phyloP scores from a whole-genome alignment of 2,888 invertebrate genomes.

The Opisthograptis luteolata region DNA sequence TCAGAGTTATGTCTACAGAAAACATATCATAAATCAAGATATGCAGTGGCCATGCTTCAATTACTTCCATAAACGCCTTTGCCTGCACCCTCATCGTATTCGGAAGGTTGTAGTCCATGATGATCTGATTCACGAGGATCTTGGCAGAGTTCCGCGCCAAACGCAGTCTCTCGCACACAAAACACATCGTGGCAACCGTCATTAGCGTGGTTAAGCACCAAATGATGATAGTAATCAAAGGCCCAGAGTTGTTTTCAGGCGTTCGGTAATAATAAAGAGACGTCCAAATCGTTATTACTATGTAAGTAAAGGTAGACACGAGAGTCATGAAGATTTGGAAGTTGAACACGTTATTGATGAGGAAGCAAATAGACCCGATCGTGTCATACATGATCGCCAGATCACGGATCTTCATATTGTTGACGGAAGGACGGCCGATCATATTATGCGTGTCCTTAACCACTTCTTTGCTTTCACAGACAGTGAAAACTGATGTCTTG shows the following conservation, averaged over 20 bases:
- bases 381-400: conserved; percentile 54
- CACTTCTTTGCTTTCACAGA: conserved; percentile 37
- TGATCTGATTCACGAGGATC: conserved; percentile 59
- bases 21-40: conserved; percentile 65
- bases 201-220: conserved; percentile 54
- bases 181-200: conserved; percentile 52
- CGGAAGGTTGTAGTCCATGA: conserved; percentile 65
- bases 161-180: conserved; percentile 56
- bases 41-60: conserved; percentile 61
- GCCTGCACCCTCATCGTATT: conserved; percentile 59
- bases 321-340: conserved; percentile 64
- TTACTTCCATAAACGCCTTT: conserved; percentile 65
- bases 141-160: conserved; percentile 53
- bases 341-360: conserved; percentile 60
- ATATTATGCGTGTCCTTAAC: conserved; percentile 41
- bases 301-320: conserved; percentile 56
- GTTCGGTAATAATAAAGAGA: conserved; percentile 52
- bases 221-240: conserved; percentile 46
- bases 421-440: conserved; percentile 44
- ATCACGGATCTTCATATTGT: conserved; percentile 53
- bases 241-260: conserved; percentile 39
- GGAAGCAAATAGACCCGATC: conserved; percentile 52
- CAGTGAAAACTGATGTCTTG: conserved; percentile 41
- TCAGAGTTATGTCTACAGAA: conserved; percentile 62
- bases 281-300: conserved; percentile 61